Percentiles rank a stretch among this genome's conserved stretches.
phyloP scores from a whole-genome alignment of 2,113 vertebrate genomes.

The Neogobius melanostomus region DNA sequence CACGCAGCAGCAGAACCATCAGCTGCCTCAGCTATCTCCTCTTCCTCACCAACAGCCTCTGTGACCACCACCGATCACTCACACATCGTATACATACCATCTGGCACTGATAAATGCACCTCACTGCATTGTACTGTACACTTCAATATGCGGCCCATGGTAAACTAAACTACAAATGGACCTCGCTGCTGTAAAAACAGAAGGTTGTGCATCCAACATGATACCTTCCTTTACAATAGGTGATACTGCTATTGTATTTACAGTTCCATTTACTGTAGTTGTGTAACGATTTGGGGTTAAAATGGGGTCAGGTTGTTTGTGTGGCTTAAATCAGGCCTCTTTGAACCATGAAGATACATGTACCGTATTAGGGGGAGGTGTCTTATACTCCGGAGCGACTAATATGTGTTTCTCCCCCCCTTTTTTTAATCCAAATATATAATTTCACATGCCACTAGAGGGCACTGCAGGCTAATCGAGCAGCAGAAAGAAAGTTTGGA shows the following conservation, averaged over 20 bases:
- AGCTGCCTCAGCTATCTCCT: not conserved
- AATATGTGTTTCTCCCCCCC: too few species aligned
- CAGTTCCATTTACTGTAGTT: not conserved
- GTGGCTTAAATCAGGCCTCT: not conserved
- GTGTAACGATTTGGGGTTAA: not conserved
- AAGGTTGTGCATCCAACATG: not conserved
- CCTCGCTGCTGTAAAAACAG: not conserved
- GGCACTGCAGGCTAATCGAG: too few species aligned
- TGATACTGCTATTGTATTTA: not conserved
- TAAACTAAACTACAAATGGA: too few species aligned
- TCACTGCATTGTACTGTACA: not conserved
- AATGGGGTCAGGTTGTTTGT: not conserved
- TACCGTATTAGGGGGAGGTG: too few species aligned
- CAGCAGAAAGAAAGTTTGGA: too few species aligned
- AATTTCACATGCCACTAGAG: too few species aligned
- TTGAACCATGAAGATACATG: not conserved
- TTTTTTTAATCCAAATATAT: too few species aligned
- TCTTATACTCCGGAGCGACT: too few species aligned
- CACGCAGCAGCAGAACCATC: too few species aligned
- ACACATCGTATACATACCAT: not conserved
- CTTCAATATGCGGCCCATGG: not conserved
- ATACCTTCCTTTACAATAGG: not conserved
- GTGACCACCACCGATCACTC: not conserved
- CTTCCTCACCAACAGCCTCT: not conserved
- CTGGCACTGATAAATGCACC: too few species aligned